phyloP scores from a whole-genome alignment of 2,797 vertebrate genomes.

The Mallotus villosus region DNA sequence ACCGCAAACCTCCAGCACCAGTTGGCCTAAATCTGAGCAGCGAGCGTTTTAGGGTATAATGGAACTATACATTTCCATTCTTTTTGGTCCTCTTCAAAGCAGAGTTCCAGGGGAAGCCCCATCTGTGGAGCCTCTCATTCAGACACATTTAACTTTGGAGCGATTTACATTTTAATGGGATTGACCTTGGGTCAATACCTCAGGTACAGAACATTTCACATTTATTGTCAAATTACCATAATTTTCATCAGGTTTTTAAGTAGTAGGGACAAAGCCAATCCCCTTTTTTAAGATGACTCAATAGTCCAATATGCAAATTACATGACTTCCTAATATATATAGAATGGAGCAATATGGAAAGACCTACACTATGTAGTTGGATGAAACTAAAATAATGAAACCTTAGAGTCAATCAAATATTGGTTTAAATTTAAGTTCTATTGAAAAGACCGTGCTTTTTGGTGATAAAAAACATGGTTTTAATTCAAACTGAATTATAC shows the following conservation, averaged over 20 bases:
- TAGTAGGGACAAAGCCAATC: constrained; percentile 72
- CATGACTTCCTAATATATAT: constrained; percentile 43
- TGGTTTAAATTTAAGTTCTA: neutral
- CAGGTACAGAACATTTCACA: constrained; percentile 75
- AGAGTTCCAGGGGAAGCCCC: constrained; percentile 57
- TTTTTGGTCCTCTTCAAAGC: constrained; percentile 36
- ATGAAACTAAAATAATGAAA: neutral
- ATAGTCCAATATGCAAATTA: constrained; percentile 52
- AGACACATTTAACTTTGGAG: constrained; percentile 68
- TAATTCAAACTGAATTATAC: neutral
- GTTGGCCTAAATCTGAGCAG: constrained; percentile 37
- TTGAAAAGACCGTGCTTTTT: neutral
- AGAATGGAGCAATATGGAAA: constrained; percentile 25
- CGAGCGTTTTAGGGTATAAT: constrained; percentile 45
- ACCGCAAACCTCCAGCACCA: constrained; percentile 21
- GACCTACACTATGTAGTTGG: constrained; percentile 1
- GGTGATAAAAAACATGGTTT: neutral
- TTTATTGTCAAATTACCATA: constrained; percentile 78
- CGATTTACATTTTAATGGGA: constrained; percentile 85
- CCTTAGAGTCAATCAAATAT: neutral
- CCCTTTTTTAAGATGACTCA: constrained; percentile 67
- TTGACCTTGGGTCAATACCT: constrained; percentile 78
- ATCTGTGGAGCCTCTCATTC: constrained; percentile 64
- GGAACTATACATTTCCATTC: constrained; percentile 39
- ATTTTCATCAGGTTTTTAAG: constrained; percentile 77